Percentiles rank a stretch among this genome's conserved stretches.
Conservation (phyloP, 2,888 invertebrate species). For the Geotrupes spiniger region DNA sequence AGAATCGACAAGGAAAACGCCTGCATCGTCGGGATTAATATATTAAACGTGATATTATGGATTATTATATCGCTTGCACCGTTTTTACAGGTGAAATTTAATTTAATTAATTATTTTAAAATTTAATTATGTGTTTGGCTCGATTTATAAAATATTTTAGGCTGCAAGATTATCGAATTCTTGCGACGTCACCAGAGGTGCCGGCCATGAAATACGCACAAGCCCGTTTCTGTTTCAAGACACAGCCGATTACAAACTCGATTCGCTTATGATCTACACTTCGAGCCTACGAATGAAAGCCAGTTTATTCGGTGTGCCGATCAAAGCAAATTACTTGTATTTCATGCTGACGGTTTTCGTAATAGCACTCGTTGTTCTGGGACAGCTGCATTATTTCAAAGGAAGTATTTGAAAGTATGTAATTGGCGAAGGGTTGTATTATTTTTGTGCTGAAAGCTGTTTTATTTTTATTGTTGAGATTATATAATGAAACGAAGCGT, state of each 20-base stretch:
- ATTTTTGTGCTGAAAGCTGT: no score
- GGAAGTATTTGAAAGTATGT: conserved; percentile 2
- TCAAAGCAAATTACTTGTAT: conserved; percentile 68
- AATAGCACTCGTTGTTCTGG: conserved; percentile 63
- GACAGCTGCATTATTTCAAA: conserved; percentile 65
- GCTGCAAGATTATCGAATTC: conserved; percentile 73
- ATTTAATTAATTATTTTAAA: not conserved
- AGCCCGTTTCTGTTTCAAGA: conserved; percentile 79
- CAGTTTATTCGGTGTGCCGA: conserved; percentile 69
- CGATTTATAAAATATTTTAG: conserved; percentile 32
- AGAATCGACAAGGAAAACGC: conserved; percentile 50
- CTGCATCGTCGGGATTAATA: conserved; percentile 59
- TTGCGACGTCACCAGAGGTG: conserved; percentile 67
- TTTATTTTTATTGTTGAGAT: no score
- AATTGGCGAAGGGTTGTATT: no score
- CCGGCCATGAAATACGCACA: conserved; percentile 75
- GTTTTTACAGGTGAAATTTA: conserved; percentile 67
- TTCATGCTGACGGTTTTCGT: conserved; percentile 59
- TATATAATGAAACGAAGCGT: no score
- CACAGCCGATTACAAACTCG: conserved; percentile 71
- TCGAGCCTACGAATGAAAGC: conserved; percentile 73
- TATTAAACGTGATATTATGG: conserved; percentile 64
- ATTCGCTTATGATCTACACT: conserved; percentile 73
- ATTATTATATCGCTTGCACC: conserved; percentile 63
- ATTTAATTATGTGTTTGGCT: not conserved